A percentile compares a stretch with the other conserved stretches of the same genome.
Conservation (phyloP, 2,888 invertebrate genomes). For the Heliconius erato region DNA sequence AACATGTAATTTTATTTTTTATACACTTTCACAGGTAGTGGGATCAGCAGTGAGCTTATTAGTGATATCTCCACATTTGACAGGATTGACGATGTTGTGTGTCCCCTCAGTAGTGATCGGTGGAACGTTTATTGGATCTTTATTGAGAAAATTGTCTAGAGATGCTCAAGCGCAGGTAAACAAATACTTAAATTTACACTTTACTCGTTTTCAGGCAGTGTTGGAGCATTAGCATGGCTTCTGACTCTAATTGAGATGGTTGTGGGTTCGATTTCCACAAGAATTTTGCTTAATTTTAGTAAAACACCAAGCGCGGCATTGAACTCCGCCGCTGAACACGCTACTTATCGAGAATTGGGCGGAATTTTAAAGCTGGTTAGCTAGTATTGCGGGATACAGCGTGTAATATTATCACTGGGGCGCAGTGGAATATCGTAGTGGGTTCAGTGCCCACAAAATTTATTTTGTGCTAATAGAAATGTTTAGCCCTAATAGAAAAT, state of each 20-base stretch:
- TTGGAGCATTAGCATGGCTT: not conserved
- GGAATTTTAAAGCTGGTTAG: no score
- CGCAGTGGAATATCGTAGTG: no score
- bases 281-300: not conserved
- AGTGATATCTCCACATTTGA: conserved; percentile 96
- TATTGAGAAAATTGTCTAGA: conserved; percentile 91
- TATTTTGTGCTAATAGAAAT: no score
- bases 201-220: no score
- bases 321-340: not conserved
- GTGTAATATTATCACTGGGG: no score
- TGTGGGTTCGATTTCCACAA: not conserved
- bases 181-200: not conserved
- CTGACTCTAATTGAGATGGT: not conserved
- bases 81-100: conserved; percentile 92
- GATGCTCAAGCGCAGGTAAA: conserved; percentile 93
- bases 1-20: not conserved
- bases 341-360: not conserved
- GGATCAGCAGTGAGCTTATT: conserved; percentile 92
- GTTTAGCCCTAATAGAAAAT: no score
- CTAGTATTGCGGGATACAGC: no score
- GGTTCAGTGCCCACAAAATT: no score
- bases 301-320: not conserved
- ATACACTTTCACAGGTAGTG: conserved; percentile 68
- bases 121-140: conserved; percentile 93
- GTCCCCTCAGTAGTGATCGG: conserved; percentile 93